These are phyloP conservation scores for Synergus umbraculus DNA, from an alignment of 2,888 invertebrate genomes.

Conservation along the genomic window DNA sequence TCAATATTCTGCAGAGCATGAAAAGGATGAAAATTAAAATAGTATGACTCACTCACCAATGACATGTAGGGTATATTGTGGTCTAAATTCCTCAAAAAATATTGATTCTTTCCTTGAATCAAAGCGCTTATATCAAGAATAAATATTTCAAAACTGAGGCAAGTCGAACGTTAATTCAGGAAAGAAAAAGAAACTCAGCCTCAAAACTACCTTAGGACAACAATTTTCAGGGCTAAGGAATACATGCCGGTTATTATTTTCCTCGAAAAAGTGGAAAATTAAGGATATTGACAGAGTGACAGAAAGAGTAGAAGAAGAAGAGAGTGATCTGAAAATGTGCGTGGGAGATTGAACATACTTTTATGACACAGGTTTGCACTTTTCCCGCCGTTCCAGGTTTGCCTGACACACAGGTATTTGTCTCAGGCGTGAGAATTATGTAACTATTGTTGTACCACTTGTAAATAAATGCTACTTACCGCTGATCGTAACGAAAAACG, in stretches of 20 bases:
- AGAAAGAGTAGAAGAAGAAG: conserved; percentile 42
- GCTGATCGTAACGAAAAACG: conserved; percentile 74
- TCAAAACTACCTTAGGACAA: background rate
- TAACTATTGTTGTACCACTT: conserved; percentile 69
- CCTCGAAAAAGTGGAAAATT: background rate
- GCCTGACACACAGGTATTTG: conserved; percentile 41
- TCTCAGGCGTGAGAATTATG: conserved; percentile 65
- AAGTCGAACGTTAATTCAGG: background rate
- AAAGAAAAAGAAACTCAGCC: background rate
- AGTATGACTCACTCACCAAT: background rate
- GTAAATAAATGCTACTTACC: conserved; percentile 75
- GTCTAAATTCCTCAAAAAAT: background rate
- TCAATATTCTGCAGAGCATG: background rate
- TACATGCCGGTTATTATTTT: background rate
- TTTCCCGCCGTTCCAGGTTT: conserved; percentile 51
- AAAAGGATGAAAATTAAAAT: conserved; percentile 20
- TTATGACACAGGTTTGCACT: conserved; percentile 43
- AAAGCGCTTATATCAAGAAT: background rate
- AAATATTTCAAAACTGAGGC: background rate
- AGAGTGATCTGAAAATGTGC: conserved; percentile 62
- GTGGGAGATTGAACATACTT: conserved; percentile 62
- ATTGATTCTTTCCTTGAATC: background rate
- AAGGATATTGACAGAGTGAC: background rate
- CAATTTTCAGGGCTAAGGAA: background rate
- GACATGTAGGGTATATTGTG: background rate